phyloP scores from a whole-genome alignment of 2,113 vertebrate species.

The Dromiciops gliroides region DNA sequence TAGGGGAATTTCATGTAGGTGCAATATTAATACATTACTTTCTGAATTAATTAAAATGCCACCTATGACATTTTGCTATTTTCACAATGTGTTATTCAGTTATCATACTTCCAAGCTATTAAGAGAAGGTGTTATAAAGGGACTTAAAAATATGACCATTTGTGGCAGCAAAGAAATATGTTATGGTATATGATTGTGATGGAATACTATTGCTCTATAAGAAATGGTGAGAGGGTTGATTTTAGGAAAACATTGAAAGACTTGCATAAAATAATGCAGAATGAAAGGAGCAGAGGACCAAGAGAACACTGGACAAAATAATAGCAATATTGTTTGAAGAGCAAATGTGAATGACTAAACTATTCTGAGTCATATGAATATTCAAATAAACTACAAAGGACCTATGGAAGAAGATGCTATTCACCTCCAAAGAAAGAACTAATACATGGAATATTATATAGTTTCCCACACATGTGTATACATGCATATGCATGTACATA shows the following conservation, averaged over 20 bases:
- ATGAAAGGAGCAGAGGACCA: not conserved
- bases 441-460: not conserved
- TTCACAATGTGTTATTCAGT: not conserved
- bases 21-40: not conserved
- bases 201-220: not conserved
- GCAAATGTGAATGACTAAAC: not conserved
- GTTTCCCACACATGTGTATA: not conserved
- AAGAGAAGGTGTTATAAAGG: not conserved
- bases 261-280: not conserved
- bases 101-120: not conserved
- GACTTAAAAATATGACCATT: not conserved
- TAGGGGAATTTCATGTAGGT: not conserved
- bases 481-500: too few relatives aligned
- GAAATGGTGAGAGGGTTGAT: not conserved
- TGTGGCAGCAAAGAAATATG: not conserved
- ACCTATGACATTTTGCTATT: not conserved
- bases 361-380: not conserved
- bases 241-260: not conserved
- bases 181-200: too few relatives aligned
- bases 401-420: not conserved
- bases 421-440: not conserved
- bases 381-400: too few relatives aligned
- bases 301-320: not conserved
- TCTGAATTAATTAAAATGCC: not conserved
- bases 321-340: not conserved